Evolutionary conservation across 37 sponge, comb jelly and placozoan genomes (phyloP).

Genomic region (Bolinopsis microptera): DNA sequence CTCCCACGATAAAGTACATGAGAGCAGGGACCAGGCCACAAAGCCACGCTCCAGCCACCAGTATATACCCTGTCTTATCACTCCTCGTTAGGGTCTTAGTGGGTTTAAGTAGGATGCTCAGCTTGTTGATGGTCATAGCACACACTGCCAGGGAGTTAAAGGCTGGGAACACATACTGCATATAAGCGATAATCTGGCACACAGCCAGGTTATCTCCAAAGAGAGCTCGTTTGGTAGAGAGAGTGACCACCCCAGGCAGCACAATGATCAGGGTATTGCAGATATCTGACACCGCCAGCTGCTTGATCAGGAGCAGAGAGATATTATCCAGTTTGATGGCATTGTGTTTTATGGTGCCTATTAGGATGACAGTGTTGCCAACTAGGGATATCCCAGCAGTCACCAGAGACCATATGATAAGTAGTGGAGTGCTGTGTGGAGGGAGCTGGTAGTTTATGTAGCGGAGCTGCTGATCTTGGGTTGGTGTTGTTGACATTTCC

Average conservation of each 20-base stretch:
- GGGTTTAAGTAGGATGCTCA: neutral
- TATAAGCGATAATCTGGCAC: neutral
- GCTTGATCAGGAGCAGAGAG: constrained; percentile 19
- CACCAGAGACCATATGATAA: neutral
- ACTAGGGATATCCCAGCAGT: neutral
- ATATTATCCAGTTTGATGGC: neutral
- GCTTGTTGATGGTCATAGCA: neutral
- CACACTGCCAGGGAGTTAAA: neutral
- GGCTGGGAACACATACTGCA: neutral
- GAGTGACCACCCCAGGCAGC: neutral
- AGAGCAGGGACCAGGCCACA: neutral
- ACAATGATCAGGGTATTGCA: neutral
- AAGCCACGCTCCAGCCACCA: neutral
- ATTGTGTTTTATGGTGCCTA: neutral
- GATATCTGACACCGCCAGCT: constrained; percentile 28
- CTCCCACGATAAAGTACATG: neutral
- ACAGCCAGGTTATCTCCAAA: neutral
- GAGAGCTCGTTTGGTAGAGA: neutral
- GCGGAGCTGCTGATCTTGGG: neutral
- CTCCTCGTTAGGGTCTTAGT: neutral
- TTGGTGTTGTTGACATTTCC: neutral
- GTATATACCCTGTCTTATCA: neutral
- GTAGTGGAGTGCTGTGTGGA: neutral
- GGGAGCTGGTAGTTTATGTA: constrained; percentile 8
- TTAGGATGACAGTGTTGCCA: neutral